These are phyloP conservation scores for Osmerus mordax DNA, from an alignment of 2,113 vertebrate species.

Conservation along the genomic window DNA sequence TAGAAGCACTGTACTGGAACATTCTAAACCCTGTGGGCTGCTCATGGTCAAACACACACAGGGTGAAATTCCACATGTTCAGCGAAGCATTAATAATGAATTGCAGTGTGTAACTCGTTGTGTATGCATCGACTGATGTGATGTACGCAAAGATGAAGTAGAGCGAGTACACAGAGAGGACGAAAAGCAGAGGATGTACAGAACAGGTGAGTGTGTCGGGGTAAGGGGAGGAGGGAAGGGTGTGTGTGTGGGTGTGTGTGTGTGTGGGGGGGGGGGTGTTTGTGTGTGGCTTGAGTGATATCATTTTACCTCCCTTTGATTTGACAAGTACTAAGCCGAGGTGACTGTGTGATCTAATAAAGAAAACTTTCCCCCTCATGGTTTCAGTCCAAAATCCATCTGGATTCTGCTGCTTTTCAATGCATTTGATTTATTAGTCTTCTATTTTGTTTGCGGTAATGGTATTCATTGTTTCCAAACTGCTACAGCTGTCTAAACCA, in stretches of 20 bases:
- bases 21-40: constrained; percentile 11
- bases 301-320: constrained; percentile 21
- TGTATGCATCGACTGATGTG: constrained; percentile 42
- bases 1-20: constrained; percentile 17
- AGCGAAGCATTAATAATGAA: constrained; percentile 58
- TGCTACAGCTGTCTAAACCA: constrained; percentile 28
- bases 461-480: constrained; percentile 54
- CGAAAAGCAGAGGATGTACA: constrained; percentile 30
- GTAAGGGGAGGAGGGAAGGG: neutral
- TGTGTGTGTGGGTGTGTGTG: constrained; percentile 7
- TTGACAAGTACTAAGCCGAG: constrained; percentile 32
- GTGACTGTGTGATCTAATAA: constrained; percentile 10
- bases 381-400: constrained; percentile 25
- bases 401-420: constrained; percentile 26
- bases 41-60: constrained; percentile 40
- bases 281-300: constrained; percentile 15
- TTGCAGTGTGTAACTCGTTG: constrained; percentile 43
- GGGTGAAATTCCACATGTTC: constrained; percentile 52
- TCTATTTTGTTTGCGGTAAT: constrained; percentile 41
- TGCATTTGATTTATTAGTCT: constrained; percentile 38
- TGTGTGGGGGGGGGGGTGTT: neutral
- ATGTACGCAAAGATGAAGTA: constrained; percentile 39
- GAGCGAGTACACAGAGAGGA: constrained; percentile 14
- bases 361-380: constrained; percentile 23
- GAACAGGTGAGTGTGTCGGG: constrained; percentile 17